Conservation (phyloP, 2,113 vertebrate species). For the Beaufortia kweichowensis region DNA sequence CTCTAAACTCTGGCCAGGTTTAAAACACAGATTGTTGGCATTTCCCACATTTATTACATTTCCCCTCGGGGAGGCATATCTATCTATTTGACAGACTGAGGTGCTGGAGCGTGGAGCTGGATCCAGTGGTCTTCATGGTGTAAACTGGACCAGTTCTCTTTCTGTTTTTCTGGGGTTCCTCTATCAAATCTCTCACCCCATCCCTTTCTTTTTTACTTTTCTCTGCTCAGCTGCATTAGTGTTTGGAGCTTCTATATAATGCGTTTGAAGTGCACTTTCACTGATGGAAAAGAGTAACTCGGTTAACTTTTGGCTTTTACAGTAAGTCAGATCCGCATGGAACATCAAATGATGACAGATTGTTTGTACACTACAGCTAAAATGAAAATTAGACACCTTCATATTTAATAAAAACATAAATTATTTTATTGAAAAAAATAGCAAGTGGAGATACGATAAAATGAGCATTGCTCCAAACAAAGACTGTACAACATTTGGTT, state of each 20-base stretch:
- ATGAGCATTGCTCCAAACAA: slow-evolving; percentile 22
- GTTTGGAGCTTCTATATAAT: too few species aligned
- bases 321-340: too few species aligned
- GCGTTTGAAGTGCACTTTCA: too few species aligned
- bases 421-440: slow-evolving; percentile 66
- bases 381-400: slow-evolving; percentile 25
- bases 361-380: too few species aligned
- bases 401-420: slow-evolving; percentile 59
- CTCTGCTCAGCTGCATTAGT: slow-evolving; percentile 20
- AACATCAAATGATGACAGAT: too few species aligned
- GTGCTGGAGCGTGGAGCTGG: slow-evolving; percentile 37
- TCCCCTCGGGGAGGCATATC: slow-evolving; percentile 14
- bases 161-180: not conserved
- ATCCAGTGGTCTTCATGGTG: slow-evolving; percentile 55
- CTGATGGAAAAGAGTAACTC: too few species aligned
- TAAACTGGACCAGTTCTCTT: not conserved
- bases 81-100: slow-evolving; percentile 23
- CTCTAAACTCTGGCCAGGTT: slow-evolving; percentile 48
- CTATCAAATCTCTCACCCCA: not conserved
- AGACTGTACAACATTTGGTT: slow-evolving; percentile 43
- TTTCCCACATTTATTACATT: slow-evolving; percentile 48
- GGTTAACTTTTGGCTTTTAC: too few species aligned
- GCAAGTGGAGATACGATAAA: slow-evolving; percentile 27
- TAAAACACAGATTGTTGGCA: slow-evolving; percentile 44
- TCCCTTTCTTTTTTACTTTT: not conserved